phyloP scores from a whole-genome alignment of 2,888 invertebrate species.

The Latrodectus hesperus region DNA sequence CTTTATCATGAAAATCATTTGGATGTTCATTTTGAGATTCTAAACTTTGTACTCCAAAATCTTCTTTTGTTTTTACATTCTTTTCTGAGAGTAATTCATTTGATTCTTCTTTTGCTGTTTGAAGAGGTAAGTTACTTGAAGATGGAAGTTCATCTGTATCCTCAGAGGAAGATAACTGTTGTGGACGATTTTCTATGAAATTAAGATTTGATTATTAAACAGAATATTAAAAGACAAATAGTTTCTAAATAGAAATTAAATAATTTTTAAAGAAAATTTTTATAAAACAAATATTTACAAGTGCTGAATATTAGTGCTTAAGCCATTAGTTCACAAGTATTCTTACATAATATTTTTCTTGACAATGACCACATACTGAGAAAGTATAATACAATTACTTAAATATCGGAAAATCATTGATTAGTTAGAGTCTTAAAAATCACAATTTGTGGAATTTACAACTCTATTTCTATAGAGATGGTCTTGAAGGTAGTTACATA shows the following conservation, averaged over 20 bases:
- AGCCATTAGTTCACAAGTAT: no score
- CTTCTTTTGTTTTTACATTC: constrained; percentile 36
- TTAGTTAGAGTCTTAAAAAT: no score
- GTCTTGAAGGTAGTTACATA: no score
- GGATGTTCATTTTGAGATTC: constrained; percentile 22
- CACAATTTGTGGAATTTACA: no score
- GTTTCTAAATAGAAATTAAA: not conserved
- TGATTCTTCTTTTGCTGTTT: constrained; percentile 87
- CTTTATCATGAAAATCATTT: constrained; percentile 37
- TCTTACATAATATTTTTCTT: no score
- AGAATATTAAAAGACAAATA: not conserved
- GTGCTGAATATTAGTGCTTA: no score
- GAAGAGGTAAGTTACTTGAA: constrained; percentile 82
- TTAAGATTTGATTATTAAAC: not conserved
- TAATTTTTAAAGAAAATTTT: not conserved
- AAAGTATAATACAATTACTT: no score
- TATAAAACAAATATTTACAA: no score
- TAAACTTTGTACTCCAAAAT: constrained; percentile 28
- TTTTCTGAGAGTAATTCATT: constrained; percentile 61
- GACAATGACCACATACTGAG: no score
- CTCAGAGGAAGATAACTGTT: constrained; percentile 60
- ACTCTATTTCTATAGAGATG: no score
- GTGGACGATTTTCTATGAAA: constrained; percentile 39
- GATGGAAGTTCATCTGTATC: constrained; percentile 62
- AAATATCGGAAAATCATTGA: no score